Percentiles rank a stretch among this genome's conserved stretches.
phyloP scores from a whole-genome alignment of 1,140 invertebrate genomes.

The Eumaeus atala region DNA sequence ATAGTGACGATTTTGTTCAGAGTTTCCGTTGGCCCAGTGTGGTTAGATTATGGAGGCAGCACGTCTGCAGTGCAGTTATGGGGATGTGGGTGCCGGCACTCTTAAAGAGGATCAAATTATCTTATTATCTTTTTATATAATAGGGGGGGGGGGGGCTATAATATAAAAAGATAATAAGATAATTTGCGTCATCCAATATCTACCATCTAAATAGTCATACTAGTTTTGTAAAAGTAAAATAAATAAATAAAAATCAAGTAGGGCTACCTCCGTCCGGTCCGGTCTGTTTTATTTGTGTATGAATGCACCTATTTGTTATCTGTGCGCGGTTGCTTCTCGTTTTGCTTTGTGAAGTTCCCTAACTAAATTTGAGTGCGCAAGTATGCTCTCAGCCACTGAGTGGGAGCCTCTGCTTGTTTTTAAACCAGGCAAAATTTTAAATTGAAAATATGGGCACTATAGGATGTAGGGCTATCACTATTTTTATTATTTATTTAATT shows the following conservation, averaged over 20 bases:
- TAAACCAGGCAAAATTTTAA: conserved; percentile 2
- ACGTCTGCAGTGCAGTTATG: too few species aligned
- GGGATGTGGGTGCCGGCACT: too few species aligned
- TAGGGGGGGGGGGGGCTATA: too few species aligned
- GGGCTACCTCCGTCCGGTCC: neutral
- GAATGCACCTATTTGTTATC: neutral
- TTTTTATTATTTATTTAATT: neutral
- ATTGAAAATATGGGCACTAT: conserved; percentile 7
- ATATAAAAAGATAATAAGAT: too few species aligned
- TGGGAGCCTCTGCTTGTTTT: conserved; percentile 5
- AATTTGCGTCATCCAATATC: too few species aligned
- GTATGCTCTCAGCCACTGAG: conserved; percentile 4
- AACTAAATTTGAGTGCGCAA: conserved; percentile 7
- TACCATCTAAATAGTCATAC: conserved; percentile 25
- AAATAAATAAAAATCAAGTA: too few species aligned
- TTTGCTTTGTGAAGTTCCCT: conserved; percentile 3
- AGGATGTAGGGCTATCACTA: neutral
- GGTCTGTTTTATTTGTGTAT: neutral
- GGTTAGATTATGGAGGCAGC: too few species aligned
- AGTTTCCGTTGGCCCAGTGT: too few species aligned
- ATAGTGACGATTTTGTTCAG: too few species aligned
- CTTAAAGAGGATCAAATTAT: too few species aligned
- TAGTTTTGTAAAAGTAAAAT: conserved; percentile 26
- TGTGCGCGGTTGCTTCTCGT: neutral
- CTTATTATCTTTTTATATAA: too few species aligned